Evolutionary conservation across 2,797 vertebrate genomes (phyloP).

Genomic region (Clarias pachynema): DNA sequence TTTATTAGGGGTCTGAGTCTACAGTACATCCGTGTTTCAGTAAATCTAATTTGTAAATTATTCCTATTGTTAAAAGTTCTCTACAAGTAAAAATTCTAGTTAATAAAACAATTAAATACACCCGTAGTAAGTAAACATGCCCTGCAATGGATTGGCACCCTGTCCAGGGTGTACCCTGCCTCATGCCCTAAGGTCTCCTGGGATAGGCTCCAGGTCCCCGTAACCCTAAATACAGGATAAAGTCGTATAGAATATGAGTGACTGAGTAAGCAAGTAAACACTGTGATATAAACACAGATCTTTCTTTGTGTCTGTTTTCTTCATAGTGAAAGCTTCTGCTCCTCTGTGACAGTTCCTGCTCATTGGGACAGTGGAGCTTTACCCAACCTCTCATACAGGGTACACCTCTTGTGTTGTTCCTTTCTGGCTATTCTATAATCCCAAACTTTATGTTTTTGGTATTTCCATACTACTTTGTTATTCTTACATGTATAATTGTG

Average conservation of each 20-base stretch:
- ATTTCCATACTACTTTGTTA: not conserved
- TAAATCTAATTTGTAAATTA: not conserved
- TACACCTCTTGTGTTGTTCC: constrained; percentile 54
- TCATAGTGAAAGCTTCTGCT: constrained; percentile 54
- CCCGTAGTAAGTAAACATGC: not conserved
- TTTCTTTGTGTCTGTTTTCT: constrained; percentile 24
- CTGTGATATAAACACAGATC: not conserved
- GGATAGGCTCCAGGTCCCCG: too few relatives aligned
- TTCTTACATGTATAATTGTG: not conserved
- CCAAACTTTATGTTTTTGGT: not conserved
- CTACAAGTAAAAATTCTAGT: not conserved
- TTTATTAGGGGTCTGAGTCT: not conserved
- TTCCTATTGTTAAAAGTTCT: not conserved
- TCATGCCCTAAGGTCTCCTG: too few relatives aligned
- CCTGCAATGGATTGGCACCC: too few relatives aligned
- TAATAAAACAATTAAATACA: not conserved
- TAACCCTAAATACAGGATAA: too few relatives aligned
- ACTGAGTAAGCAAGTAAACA: not conserved
- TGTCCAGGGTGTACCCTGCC: too few relatives aligned
- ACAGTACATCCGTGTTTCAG: not conserved
- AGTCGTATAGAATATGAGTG: too few relatives aligned
- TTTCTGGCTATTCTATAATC: not conserved
- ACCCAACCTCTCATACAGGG: constrained; percentile 82
- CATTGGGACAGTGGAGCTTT: constrained; percentile 84
- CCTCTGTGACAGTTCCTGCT: constrained; percentile 70